phyloP scores from a whole-genome alignment of 2,797 vertebrate genomes.

The Coregonus ussuriensis region DNA sequence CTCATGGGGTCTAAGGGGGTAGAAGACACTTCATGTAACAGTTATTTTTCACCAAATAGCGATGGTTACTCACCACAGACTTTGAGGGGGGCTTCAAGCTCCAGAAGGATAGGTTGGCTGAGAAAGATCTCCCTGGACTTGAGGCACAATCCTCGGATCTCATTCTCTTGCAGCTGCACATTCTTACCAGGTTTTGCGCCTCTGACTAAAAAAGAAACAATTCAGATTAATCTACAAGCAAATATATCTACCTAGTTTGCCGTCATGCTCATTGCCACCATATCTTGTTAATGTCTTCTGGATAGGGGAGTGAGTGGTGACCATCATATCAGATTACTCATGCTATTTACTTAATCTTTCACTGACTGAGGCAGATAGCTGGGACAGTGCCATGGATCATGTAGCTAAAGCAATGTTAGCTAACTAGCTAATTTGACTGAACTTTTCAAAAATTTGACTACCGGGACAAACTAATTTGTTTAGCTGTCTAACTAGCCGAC shows the following conservation, averaged over 20 bases:
- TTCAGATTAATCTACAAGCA: constrained; percentile 17
- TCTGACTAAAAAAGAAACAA: constrained; percentile 78
- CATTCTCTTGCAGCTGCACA: constrained; percentile 96
- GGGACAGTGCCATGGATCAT: neutral
- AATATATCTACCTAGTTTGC: neutral
- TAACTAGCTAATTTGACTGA: neutral
- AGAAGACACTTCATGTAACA: neutral
- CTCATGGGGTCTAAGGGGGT: neutral
- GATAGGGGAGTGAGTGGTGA: neutral
- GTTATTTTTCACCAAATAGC: neutral
- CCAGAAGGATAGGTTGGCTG: constrained; percentile 96
- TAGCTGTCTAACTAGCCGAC: too few species aligned
- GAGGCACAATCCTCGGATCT: constrained; percentile 94
- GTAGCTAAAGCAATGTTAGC: neutral
- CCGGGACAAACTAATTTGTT: too few species aligned
- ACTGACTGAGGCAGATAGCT: neutral
- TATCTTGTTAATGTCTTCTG: neutral
- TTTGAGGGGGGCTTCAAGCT: constrained; percentile 97
- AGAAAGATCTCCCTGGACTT: constrained; percentile 98
- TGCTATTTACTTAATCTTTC: neutral
- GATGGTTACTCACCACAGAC: constrained; percentile 86
- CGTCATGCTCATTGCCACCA: neutral
- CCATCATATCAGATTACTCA: neutral
- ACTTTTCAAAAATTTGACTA: neutral
- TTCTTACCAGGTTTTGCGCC: constrained; percentile 98